Base-by-base conservation (phyloP, 2,888 invertebrate genomes). In the Mesoligia furuncula region DNA sequence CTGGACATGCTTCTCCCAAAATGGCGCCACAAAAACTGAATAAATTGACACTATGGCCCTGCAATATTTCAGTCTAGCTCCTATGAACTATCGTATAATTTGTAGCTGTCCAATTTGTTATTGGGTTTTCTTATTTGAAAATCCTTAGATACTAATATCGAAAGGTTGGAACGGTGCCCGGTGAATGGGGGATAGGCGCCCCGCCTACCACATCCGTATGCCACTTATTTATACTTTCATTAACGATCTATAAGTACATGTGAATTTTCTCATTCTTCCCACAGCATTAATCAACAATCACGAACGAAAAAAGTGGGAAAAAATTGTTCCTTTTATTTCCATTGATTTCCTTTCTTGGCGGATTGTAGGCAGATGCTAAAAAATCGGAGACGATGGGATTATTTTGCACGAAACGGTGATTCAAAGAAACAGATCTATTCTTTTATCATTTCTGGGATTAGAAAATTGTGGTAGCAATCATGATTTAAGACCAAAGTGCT, bases 151-250 rank as follows among this genome's bases (percentile, higher is more conserved):
- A 57, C 15, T 48, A 65, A 54, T 51, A 59, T 39, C 17, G 36
- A 39, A 39, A 51, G 39, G 39, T 80, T 83, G 69, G 65, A 66
- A 20, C 61, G 15, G 24, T 57, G 61, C 48, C 69, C 54, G 7
- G 15, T 70, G 54, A 61, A 67, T 61, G 24, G 42, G 42, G 5
- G 9, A 48, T 39, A 68, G 54, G 31, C n/a, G 36, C 31, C 36
- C 62, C 31, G 39, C 42, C 51, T 77, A 11, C n/a, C 31, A 54
- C 45, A 57, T 64, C 64, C 39, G 36, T 83, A 61, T 61, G n/a
- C 57, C 27, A 61, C 11, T 57, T 83, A 71, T 57, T n/a, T 68
- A 36, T 69, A 54, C 54, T 83, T 83, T 76, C 24, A 51, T 62
- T 68, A 48, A 57, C 36, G 24, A 57, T 9, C 8, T 13, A 70